Conservation (phyloP, 2,113 vertebrate genomes). For the Oryzias curvinotus region DNA sequence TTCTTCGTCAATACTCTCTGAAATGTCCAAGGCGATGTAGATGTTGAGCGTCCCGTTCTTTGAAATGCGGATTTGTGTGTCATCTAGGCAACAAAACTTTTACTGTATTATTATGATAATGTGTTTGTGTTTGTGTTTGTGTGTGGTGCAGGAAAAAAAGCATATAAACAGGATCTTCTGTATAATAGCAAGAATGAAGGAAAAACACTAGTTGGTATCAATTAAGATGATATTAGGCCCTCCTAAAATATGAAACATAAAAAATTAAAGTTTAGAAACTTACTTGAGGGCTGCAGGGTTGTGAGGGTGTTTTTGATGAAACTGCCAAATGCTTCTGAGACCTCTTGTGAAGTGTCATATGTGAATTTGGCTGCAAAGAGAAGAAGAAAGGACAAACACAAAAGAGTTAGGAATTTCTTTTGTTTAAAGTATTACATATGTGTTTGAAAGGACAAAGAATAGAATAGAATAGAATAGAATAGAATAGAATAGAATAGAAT, state of each 20-base stretch:
- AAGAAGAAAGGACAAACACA: constrained; percentile 6
- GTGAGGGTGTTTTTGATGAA: constrained; percentile 61
- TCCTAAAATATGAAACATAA: no score
- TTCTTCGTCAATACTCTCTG: constrained; percentile 53
- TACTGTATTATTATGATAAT: not conserved
- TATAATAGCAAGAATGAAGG: no score
- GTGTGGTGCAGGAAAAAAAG: no score
- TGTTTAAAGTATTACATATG: no score
- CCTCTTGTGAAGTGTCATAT: constrained; percentile 71
- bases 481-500: no score
- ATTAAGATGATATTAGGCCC: no score
- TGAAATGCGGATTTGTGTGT: constrained; percentile 53
- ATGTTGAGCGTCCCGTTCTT: constrained; percentile 71
- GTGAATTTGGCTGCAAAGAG: constrained; percentile 65
- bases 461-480: no score
- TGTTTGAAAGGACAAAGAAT: no score
- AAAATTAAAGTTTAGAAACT: not conserved
- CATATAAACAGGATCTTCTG: no score
- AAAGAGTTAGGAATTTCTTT: not conserved
- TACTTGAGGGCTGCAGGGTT: constrained; percentile 35
- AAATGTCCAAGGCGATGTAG: constrained; percentile 77
- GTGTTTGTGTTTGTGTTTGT: not conserved
- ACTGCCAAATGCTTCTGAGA: constrained; percentile 65
- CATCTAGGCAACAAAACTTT: constrained; percentile 45
- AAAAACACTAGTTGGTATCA: no score